Evolutionary conservation across 2,797 vertebrate species (phyloP).

Genomic region (Sebastes miniatus): DNA sequence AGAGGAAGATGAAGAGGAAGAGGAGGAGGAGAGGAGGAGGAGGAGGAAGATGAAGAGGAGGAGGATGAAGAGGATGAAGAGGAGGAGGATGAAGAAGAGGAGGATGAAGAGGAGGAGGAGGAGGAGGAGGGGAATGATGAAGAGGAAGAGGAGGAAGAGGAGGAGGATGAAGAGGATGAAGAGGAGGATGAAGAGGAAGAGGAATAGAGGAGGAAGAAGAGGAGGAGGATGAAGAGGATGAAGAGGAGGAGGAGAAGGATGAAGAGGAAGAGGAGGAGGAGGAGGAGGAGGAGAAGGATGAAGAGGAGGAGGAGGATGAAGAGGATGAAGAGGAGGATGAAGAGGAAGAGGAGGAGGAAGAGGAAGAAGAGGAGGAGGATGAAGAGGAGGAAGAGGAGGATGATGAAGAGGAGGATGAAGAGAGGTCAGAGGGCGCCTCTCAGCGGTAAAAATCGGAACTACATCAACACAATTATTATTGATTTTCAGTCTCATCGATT

Average conservation of each 20-base stretch:
- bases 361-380: too few species aligned
- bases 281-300: fast-evolving
- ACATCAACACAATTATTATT: background rate
- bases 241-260: too few species aligned
- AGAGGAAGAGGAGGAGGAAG: too few species aligned
- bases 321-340: too few species aligned
- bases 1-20: fast-evolving
- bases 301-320: background rate
- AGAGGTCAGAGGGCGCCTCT: background rate
- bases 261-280: fast-evolving
- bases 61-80: too few species aligned
- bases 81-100: too few species aligned
- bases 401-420: background rate
- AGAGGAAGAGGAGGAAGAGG: fast-evolving
- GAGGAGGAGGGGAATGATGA: fast-evolving
- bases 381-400: too few species aligned
- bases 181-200: too few species aligned
- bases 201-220: fast-evolving
- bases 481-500: background rate
- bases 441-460: background rate
- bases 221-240: too few species aligned
- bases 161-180: too few species aligned
- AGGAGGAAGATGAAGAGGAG: fast-evolving
- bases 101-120: fast-evolving
- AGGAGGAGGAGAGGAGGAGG: fast-evolving